Evolutionary conservation across 2,888 invertebrate species (phyloP), one percentile per base, ranked within the genome.

Genomic region (Drosophila anceps): DNA sequence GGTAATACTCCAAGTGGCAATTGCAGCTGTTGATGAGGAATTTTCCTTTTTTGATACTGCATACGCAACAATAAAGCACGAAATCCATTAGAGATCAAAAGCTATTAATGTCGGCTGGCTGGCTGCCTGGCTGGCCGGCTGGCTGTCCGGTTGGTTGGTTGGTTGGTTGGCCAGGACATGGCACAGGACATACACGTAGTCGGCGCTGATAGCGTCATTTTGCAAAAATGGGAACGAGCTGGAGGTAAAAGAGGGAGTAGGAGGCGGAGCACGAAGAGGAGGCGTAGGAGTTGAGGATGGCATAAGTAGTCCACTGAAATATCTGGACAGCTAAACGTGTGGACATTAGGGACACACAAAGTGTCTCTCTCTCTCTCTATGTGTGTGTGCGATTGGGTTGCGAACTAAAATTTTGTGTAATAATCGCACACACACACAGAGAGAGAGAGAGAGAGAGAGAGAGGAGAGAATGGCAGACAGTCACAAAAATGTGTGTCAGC

Each of bases 81-180:
- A 75, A 80, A 79, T 80, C 80, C 82, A 80, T 80, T 80, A 80
- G 82, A 82, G 82, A 82, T 80, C 79, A 75, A 75, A 81, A 79
- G 69, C 79, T 79, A 80, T 80, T 80, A 82, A 69, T 61, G 82
- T 72, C 58, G 55, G 58, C 35, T 50, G 59, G 20, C 18, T 39
- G 31, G n/a, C 18, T 48, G 29, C 7, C n/a, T 29, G 48, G 24
- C 44, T 24, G 51, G 54, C 20, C 39, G 61, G n/a, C n/a, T 20
- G 57, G n/a, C 1, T 4, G 10, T n/a, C n/a, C n/a, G 37, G 8
- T 1, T 41, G 13, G 12, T 15, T 2, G 44, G 46, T n/a, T 5
- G 10, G 18, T 35, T 35, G 20, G 46, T 54, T 61, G 44, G 44
- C 37, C 20, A 37, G 33, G 18, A 62, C 29, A 55, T 51, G 44